Evolutionary conservation across 1,140 invertebrate genomes (phyloP).

Genomic region (Pissodes strobi): DNA sequence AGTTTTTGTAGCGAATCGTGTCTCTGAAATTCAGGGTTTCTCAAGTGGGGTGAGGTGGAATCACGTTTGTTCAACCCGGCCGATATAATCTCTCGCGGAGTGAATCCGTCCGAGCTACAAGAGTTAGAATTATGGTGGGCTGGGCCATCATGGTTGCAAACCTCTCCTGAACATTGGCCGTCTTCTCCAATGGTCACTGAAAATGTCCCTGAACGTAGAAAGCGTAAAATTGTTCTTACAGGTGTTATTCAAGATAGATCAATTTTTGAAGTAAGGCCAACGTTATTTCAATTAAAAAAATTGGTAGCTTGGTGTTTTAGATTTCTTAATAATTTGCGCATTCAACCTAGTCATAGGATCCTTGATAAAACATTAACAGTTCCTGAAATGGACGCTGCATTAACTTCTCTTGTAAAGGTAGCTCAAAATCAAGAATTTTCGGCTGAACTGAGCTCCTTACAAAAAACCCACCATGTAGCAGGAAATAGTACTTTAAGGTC

Average conservation of each 20-base stretch:
- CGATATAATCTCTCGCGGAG: slow-evolving; percentile 55
- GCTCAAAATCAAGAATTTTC: slow-evolving; percentile 4
- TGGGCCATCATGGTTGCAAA: background rate
- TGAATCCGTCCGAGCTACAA: slow-evolving; percentile 3
- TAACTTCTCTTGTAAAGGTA: background rate
- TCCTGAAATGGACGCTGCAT: background rate
- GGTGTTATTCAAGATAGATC: background rate
- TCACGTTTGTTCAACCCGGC: no score
- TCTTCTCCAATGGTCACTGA: no score
- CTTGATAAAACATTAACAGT: background rate
- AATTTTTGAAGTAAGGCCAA: background rate
- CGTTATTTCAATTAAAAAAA: background rate
- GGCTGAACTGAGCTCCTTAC: background rate
- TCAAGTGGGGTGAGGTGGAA: no score
- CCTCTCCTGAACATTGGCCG: background rate
- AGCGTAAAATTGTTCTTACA: background rate
- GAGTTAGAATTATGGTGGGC: background rate
- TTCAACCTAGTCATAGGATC: background rate
- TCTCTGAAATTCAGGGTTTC: slow-evolving; percentile 39
- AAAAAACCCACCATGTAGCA: background rate
- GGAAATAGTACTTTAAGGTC: background rate
- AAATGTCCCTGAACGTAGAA: no score
- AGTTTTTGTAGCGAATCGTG: slow-evolving; percentile 53
- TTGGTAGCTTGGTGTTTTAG: background rate
- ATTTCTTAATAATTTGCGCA: slow-evolving; percentile 2